phyloP scores from a whole-genome alignment of 2,888 invertebrate species.

The Cyclophora albipunctata region DNA sequence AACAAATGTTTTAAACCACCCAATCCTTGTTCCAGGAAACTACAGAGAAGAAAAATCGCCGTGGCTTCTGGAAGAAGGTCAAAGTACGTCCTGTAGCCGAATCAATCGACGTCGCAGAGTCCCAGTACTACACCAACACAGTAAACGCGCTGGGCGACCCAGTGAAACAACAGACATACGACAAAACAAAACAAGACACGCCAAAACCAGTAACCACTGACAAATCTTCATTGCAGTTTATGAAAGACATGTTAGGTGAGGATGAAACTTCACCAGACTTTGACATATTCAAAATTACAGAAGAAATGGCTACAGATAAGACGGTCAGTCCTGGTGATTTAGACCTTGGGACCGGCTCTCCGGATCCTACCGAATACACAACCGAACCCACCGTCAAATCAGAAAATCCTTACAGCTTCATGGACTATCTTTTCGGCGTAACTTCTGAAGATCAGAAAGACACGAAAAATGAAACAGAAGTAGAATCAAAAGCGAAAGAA shows the following conservation, averaged over 20 bases:
- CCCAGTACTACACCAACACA: constrained; percentile 79
- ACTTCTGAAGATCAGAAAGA: constrained; percentile 41
- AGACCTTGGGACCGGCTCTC: constrained; percentile 57
- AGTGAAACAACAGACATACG: constrained; percentile 30
- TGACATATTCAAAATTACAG: constrained; percentile 47
- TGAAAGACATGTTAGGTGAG: constrained; percentile 45
- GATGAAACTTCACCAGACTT: constrained; percentile 34
- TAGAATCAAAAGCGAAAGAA: constrained; percentile 17
- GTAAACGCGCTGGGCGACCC: constrained; percentile 64
- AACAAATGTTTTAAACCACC: not conserved
- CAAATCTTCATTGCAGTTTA: constrained; percentile 50
- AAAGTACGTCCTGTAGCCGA: constrained; percentile 78
- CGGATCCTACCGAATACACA: constrained; percentile 49
- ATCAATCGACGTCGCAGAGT: constrained; percentile 85
- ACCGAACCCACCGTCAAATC: constrained; percentile 43
- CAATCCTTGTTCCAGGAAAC: constrained; percentile 38
- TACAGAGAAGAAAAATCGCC: constrained; percentile 59
- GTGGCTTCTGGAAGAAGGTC: constrained; percentile 85
- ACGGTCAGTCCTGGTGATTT: constrained; percentile 48
- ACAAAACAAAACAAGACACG: constrained; percentile 37
- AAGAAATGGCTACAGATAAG: constrained; percentile 33
- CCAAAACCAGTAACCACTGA: constrained; percentile 50
- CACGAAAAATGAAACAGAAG: constrained; percentile 17
- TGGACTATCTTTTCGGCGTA: constrained; percentile 62
- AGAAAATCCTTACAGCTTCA: constrained; percentile 42